Evolutionary conservation across 2,888 invertebrate species (phyloP), one percentile per base, ranked within the genome.

Genomic region (Cerceris rybyensis): DNA sequence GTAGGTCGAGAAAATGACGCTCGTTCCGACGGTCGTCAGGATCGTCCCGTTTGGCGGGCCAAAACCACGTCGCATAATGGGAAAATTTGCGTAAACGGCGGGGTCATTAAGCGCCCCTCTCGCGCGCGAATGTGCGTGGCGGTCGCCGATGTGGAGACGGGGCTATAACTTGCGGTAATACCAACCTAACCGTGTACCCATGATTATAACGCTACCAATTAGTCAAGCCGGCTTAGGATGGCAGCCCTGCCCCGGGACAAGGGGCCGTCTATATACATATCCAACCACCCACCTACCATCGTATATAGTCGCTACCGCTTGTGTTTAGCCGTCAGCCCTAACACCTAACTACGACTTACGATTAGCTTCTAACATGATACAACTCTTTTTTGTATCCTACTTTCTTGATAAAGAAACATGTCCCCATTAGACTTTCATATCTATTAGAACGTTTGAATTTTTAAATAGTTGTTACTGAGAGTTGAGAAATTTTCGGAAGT

Each of bases 191-290:
- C 92, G 89, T 91, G 91, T 91, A 90, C 89, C 91, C 92, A 92
- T 91, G 92, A 92, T 92, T 92, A 91, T 92, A 92, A 91, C 91
- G 90, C 90, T 88, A 89, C 92, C 92, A 92, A 92, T 92, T 92
- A 92, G 92, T 92, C 92, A 92, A 92, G 91, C 89, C 88, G 90
- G 92, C 90, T 92, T 92, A 92, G 90, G 88, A 90, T 91, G 90
- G 90, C 91, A 88, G 87, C 82, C 81, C 86, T 88, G 87, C 84
- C 82, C 81, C 84, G 82, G 87, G 88, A 90, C 90, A 88, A 84
- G 85, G 83, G 86, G 67, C 78, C 78, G n/a, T 60, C 59, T 64
- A 50, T 69, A 78, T 49, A 57, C 69, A 52, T 58, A 65, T 58
- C 63, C 57, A 49, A 41, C 13, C 57, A 17, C 49, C 73, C 57